A percentile compares a stretch with the other conserved stretches of the same genome.
phyloP scores from a whole-genome alignment of 2,113 vertebrate species.

The Antechinus flavipes region DNA sequence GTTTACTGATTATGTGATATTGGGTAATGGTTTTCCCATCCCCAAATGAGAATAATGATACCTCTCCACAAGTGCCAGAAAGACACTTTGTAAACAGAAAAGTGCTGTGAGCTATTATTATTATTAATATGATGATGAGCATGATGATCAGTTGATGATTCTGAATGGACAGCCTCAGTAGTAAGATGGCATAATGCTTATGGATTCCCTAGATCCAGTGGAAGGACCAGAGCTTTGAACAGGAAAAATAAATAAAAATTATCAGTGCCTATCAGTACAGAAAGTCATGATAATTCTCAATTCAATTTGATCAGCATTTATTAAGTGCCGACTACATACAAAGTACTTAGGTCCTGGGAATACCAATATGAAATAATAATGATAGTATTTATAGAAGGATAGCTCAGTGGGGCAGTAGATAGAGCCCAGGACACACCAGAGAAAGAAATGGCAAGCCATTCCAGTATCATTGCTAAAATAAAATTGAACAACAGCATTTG shows the following conservation, averaged over 20 bases:
- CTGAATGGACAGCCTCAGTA: neutral
- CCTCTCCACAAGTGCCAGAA: neutral
- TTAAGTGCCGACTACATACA: neutral
- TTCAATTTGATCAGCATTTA: neutral
- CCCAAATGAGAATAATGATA: neutral
- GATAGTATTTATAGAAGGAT: neutral
- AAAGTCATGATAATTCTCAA: neutral
- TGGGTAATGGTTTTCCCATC: neutral
- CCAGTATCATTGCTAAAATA: neutral
- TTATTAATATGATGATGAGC: neutral
- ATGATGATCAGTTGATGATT: neutral
- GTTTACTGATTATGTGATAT: neutral
- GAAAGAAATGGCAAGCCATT: neutral
- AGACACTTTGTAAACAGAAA: neutral
- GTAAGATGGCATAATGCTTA: neutral
- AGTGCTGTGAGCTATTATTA: neutral
- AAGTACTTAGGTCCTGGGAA: neutral
- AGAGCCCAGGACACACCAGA: neutral
- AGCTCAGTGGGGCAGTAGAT: neutral
- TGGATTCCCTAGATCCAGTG: neutral
- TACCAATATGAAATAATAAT: neutral
- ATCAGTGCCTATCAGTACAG: neutral
- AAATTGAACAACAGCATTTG: neutral
- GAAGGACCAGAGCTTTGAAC: neutral
- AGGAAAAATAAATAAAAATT: neutral